phyloP scores from a whole-genome alignment of 2,797 vertebrate species.

The Tangara arthus region DNA sequence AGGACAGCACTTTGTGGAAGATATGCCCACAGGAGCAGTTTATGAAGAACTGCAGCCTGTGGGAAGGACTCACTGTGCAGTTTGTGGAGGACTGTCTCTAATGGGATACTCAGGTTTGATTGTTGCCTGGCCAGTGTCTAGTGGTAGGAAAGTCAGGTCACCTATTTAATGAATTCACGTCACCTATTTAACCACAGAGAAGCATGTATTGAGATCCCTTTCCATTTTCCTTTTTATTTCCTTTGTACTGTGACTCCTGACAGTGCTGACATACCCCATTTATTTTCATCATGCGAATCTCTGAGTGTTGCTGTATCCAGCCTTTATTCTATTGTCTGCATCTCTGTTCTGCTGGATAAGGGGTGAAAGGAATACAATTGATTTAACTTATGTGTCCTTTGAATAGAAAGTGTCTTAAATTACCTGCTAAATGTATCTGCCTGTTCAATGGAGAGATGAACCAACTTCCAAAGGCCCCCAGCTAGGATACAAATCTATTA shows the following conservation, averaged over 20 bases:
- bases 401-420: background rate
- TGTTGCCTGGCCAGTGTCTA: background rate
- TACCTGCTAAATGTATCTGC: background rate
- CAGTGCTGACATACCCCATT: background rate
- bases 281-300: background rate
- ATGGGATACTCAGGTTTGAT: background rate
- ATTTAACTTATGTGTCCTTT: background rate
- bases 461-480: background rate
- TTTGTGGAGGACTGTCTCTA: background rate
- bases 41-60: background rate
- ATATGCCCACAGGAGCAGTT: accelerated
- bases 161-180: background rate
- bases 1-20: background rate
- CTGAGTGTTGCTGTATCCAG: background rate
- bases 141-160: background rate
- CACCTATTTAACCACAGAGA: background rate
- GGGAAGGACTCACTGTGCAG: background rate
- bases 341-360: background rate
- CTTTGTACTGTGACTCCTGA: background rate
- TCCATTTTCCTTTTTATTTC: background rate
- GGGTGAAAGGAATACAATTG: background rate
- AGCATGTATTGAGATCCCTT: background rate
- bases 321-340: background rate
- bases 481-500: background rate
- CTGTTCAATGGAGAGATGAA: background rate